phyloP scores from a whole-genome alignment of 1,140 invertebrate species.

The Anastrepha ludens region DNA sequence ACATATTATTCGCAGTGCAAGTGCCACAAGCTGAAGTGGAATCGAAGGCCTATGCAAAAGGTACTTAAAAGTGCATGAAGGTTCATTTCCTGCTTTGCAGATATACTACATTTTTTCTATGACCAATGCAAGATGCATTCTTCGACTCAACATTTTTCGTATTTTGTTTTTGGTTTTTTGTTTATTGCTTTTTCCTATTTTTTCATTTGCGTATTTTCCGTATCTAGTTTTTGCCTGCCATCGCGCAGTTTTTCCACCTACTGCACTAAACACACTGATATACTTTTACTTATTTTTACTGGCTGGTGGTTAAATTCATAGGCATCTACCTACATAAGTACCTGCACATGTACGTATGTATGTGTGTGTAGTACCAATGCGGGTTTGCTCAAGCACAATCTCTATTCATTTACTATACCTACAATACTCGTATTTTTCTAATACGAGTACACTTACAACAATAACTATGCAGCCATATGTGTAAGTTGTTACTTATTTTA shows the following conservation, averaged over 20 bases:
- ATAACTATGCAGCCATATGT: not conserved
- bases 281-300: not conserved
- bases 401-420: not conserved
- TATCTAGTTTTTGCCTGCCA: not conserved
- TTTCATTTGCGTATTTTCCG: not conserved
- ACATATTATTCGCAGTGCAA: not conserved
- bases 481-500: not conserved
- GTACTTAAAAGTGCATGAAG: constrained; percentile 47
- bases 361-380: not conserved
- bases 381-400: not conserved
- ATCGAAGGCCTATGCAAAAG: constrained; percentile 28
- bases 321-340: not conserved
- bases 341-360: not conserved
- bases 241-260: constrained; percentile 11
- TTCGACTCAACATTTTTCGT: not conserved
- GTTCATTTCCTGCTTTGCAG: constrained; percentile 39
- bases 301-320: not conserved
- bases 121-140: not conserved
- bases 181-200: not conserved
- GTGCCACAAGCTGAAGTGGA: not conserved
- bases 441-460: not conserved
- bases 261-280: not conserved
- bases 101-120: not conserved
- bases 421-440: too few species aligned
- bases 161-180: not conserved